Evolutionary conservation across 35 echinoderm and acorn worm genomes (phyloP), one percentile per base, ranked within the genome.

Genomic region (Heliocidaris erythrogramma): DNA sequence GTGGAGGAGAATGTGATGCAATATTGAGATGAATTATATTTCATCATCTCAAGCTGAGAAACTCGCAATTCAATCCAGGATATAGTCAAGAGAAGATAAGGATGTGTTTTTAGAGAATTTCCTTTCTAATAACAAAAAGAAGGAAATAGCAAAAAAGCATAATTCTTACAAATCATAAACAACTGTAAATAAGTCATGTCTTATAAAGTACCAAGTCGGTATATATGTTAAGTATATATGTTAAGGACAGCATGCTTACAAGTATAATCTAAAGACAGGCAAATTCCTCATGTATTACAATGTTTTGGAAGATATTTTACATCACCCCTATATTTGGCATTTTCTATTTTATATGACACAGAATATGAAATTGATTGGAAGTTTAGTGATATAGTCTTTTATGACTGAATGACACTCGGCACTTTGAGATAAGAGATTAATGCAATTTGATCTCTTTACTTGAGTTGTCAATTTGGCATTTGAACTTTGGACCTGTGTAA

Each of bases 391-490:
- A 18, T 2, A 2, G 21, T 4, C 14, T 21, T 78, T 78, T 78
- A 78, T 78, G 65, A 27, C 65, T n/a, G 65, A 78, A 27, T 78
- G 65, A 78, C 65, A 78, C 65, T 78, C 65, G 4, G 27, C 21
- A 18, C 65, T 78, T 78, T 78, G 27, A 27, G 65, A 78, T 78
- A 78, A 78, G 65, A 78, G 65, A 78, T 78, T 78, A 78, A 78
- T 35, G 87, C 87, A 89, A 89, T 89, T 47, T 48, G 87, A 89
- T 32, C 87, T 89, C 87, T 89, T 89, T 89, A 89, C 87, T 78
- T 47, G 87, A 42, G 87, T 89, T 89, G 87, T 89, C 87, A 89
- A 89, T 89, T 32, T 89, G 87, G 87, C 47, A 89, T 89, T 89
- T 89, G 87, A 89, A 89, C 87, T 89, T 89, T 89, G 87, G 87